phyloP scores from a whole-genome alignment of 2,888 invertebrate species.

The Myopa testacea region DNA sequence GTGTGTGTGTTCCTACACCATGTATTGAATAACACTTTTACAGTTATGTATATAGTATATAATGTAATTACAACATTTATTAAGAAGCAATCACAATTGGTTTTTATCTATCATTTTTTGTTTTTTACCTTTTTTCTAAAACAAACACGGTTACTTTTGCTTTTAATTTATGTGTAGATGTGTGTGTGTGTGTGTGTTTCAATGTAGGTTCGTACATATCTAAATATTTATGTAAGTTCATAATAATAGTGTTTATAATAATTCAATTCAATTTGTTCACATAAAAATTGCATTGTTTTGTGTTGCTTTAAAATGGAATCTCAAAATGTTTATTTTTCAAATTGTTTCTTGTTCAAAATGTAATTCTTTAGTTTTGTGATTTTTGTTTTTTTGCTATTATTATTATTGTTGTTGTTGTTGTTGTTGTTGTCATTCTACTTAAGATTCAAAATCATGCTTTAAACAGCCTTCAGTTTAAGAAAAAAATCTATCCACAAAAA shows the following conservation, averaged over 20 bases:
- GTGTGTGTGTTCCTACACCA: background rate
- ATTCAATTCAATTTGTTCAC: background rate
- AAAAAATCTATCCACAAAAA: too few relatives aligned
- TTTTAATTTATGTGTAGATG: too few relatives aligned
- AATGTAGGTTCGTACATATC: background rate
- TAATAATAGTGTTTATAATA: background rate
- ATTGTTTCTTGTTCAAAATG: background rate
- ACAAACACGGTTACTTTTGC: too few relatives aligned
- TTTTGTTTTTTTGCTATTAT: too few relatives aligned
- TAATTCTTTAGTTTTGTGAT: too few relatives aligned
- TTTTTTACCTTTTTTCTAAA: background rate
- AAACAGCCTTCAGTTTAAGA: too few relatives aligned
- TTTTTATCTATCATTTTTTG: conserved; percentile 5
- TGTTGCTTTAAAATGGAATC: conserved; percentile 2
- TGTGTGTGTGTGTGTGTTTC: too few relatives aligned
- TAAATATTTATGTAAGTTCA: background rate
- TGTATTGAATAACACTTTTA: background rate
- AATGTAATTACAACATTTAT: conserved; percentile 51
- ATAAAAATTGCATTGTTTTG: conserved; percentile 19
- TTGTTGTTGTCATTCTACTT: too few relatives aligned
- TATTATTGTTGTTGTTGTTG: too few relatives aligned
- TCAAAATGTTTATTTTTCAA: background rate
- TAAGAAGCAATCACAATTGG: conserved; percentile 60
- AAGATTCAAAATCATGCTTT: too few relatives aligned
- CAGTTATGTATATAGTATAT: conserved; percentile 25